Base-by-base conservation (phyloP, 2,797 vertebrate species). In the Gadopsis bispinosus region DNA sequence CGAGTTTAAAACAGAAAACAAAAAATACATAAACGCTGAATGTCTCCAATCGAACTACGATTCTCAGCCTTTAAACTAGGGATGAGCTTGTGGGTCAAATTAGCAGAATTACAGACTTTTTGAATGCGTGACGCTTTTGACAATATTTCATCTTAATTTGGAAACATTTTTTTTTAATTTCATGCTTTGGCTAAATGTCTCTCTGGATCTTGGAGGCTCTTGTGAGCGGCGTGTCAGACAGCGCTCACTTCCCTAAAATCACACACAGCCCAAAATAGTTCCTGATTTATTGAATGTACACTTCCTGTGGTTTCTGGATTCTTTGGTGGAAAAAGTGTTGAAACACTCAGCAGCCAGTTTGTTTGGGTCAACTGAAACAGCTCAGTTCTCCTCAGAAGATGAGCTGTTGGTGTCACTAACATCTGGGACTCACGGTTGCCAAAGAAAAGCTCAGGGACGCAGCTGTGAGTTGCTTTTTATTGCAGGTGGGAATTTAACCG, bases 321-420 rank as follows among this genome's bases (percentile, higher is more conserved):
- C 31, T 63, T 47, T 43, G 53, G 75, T 70, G 75, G 67, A 65
- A 58, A 17, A 70, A 64, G 5, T 22, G 67, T 50, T 4, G 3
- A 31, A 63, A 29, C 7, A 14, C 8, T 58, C 13, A 51, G 64
- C 13, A 33, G 35, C 20, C 64, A 31, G 53, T 64, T 64, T 56
- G 39, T 35, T 35, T 12, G n/a, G n/a, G 4, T 29, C 1, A 26
- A 39, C 0, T 26, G 9, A 37, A 37, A 10, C 29, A 19, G 29
- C 50, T 55, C 12, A 0, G 14, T 51, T 14, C 7, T 50, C 56
- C 45, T 58, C 13, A 22, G 29, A 33, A 19, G 56, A 60, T 7
- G 13, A 59, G 41, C 29, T 47, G 43, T 7, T 37, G 19, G 16
- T 8, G 16, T 41, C 16, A 37, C 20, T 5, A 4, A 48, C 56